A percentile compares a stretch with the other conserved stretches of the same genome.
Conservation (phyloP, 2,888 invertebrate genomes). For the Monochamus alternatus region DNA sequence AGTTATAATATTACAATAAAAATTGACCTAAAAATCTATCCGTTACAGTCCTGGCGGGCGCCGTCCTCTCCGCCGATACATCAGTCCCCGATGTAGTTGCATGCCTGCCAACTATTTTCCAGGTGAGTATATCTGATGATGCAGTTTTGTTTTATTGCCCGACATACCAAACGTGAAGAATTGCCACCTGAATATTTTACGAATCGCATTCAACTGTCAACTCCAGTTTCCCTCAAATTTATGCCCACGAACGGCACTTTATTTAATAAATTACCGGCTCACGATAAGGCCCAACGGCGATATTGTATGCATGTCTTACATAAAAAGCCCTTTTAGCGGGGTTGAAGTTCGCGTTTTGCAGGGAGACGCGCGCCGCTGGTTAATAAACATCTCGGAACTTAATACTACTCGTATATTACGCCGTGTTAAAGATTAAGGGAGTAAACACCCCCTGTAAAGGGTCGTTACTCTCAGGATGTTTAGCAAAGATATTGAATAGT, state of each 20-base stretch:
- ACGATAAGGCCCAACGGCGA: constrained; percentile 32
- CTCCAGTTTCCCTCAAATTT: constrained; percentile 44
- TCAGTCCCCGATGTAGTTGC: constrained; percentile 39
- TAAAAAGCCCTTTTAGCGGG: constrained; percentile 6
- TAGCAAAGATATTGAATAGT: no score
- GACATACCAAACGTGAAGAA: constrained; percentile 55
- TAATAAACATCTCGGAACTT: constrained; percentile 3
- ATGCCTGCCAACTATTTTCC: constrained; percentile 51
- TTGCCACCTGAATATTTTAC: constrained; percentile 54
- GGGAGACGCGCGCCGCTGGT: neutral
- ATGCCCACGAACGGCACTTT: constrained; percentile 47
- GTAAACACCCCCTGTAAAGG: neutral
- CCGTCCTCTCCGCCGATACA: constrained; percentile 6
- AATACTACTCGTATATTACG: neutral
- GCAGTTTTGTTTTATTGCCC: constrained; percentile 53
- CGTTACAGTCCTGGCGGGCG: neutral
- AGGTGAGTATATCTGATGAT: constrained; percentile 47
- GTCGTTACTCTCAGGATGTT: no score
- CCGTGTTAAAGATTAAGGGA: neutral
- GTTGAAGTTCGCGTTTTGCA: constrained; percentile 9
- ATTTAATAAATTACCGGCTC: constrained; percentile 44
- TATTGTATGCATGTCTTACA: constrained; percentile 25
- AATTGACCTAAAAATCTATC: neutral
- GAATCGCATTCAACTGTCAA: constrained; percentile 49
- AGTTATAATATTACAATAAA: no score